Evolutionary conservation across 2,888 invertebrate genomes (phyloP).

Genomic region (Achlya flavicornis): DNA sequence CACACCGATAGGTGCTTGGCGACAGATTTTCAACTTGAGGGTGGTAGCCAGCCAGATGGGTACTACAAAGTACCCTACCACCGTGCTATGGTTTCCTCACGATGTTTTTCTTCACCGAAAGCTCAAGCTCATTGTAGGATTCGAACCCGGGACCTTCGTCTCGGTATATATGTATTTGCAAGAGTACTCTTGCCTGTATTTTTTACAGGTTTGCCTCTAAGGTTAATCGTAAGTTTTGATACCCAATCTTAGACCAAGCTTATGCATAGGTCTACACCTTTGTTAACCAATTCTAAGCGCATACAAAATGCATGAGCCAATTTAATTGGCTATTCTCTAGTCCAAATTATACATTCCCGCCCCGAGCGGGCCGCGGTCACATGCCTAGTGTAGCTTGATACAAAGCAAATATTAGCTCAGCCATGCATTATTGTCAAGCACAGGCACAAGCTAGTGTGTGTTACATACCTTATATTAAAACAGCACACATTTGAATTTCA

Average conservation of each 20-base stretch:
- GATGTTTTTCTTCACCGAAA: too few relatives aligned
- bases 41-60: too few relatives aligned
- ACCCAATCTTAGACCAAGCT: neutral
- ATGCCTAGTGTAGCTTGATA: constrained; percentile 76
- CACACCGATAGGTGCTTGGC: too few relatives aligned
- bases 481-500: constrained; percentile 22
- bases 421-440: constrained; percentile 84
- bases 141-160: too few relatives aligned
- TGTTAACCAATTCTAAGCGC: constrained; percentile 45
- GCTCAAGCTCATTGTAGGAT: too few relatives aligned
- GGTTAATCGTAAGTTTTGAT: neutral
- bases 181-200: too few relatives aligned
- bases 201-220: too few relatives aligned
- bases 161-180: neutral
- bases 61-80: too few relatives aligned
- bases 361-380: constrained; percentile 73
- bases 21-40: too few relatives aligned
- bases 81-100: too few relatives aligned
- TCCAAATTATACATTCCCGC: constrained; percentile 80
- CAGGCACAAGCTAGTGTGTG: constrained; percentile 52
- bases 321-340: constrained; percentile 77
- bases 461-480: constrained; percentile 34
- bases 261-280: neutral
- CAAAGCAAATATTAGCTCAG: constrained; percentile 82
- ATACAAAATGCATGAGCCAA: constrained; percentile 78